Conservation (phyloP, 2,888 invertebrate genomes). For the Eristalis arbustorum region DNA sequence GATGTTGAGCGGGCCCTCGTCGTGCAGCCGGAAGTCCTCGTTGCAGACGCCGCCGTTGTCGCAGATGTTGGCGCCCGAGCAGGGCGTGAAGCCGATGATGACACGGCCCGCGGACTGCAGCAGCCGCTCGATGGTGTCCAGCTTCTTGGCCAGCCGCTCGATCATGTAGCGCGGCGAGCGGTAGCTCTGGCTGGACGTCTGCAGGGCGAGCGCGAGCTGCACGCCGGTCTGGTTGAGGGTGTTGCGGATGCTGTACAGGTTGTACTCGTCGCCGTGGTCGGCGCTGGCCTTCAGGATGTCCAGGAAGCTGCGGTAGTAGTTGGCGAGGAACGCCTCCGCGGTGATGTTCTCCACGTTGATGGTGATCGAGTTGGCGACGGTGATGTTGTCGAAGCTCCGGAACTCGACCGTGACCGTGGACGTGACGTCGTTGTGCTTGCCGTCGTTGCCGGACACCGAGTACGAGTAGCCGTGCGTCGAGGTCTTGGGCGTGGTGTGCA, state of each 20-base stretch:
- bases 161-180: conserved; percentile 84
- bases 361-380: conserved; percentile 91
- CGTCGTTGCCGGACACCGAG: conserved; percentile 93
- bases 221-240: conserved; percentile 80
- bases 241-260: conserved; percentile 88
- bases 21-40: conserved; percentile 85
- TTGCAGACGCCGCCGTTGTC: conserved; percentile 90
- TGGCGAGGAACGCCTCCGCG: conserved; percentile 87
- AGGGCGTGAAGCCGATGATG: conserved; percentile 89
- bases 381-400: conserved; percentile 88
- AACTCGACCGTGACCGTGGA: conserved; percentile 93
- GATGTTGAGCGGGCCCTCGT: conserved; percentile 82
- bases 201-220: conserved; percentile 87
- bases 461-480: conserved; percentile 88
- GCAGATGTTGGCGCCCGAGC: conserved; percentile 85
- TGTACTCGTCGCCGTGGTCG: conserved; percentile 84
- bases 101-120: conserved; percentile 82
- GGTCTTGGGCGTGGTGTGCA: conserved; percentile 86
- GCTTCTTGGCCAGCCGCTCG: conserved; percentile 85
- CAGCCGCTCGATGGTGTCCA: conserved; percentile 83
- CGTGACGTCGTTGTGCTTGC: conserved; percentile 91
- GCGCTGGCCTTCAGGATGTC: conserved; percentile 86
- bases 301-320: conserved; percentile 87
- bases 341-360: conserved; percentile 88
- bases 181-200: conserved; percentile 82